phyloP scores from a whole-genome alignment of 2,888 invertebrate genomes.

The Cataglyphis cursor region DNA sequence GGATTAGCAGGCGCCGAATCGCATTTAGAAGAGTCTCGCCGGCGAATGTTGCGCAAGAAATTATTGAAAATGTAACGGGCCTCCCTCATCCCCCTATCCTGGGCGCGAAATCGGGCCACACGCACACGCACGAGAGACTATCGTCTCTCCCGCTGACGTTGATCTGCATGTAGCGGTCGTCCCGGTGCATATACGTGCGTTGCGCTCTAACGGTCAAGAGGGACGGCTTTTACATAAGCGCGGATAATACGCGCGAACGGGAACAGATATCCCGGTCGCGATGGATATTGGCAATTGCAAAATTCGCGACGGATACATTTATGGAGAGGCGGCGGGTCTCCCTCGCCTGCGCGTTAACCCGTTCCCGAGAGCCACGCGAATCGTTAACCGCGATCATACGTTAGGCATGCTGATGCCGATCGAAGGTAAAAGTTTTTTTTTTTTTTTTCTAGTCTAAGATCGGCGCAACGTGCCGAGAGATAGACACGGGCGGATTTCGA shows the following conservation, averaged over 20 bases:
- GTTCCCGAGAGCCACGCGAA: conserved; percentile 14
- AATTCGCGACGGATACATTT: conserved; percentile 76
- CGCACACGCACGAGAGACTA: conserved; percentile 19
- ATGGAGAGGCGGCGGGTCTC: conserved; percentile 58
- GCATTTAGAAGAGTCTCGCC: conserved; percentile 38
- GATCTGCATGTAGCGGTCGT: conserved; percentile 77
- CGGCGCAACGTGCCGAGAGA: background rate
- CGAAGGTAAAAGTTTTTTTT: conserved; percentile 80
- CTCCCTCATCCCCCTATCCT: conserved; percentile 24
- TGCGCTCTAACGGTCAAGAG: conserved; percentile 77
- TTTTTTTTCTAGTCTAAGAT: conserved; percentile 74
- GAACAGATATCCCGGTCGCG: conserved; percentile 58
- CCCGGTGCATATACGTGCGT: conserved; percentile 45
- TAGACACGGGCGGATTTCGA: conserved; percentile 58
- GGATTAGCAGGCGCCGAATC: conserved; percentile 31
- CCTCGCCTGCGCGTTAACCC: background rate
- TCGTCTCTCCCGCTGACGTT: conserved; percentile 61
- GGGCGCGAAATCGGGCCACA: conserved; percentile 30
- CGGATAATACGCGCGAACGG: conserved; percentile 60
- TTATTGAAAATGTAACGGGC: conserved; percentile 77
- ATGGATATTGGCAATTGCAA: conserved; percentile 67
- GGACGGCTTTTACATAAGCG: conserved; percentile 68
- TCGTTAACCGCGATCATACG: conserved; percentile 59
- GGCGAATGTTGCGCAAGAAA: conserved; percentile 73
- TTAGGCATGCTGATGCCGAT: conserved; percentile 71